Conservation (phyloP, 2,113 vertebrate species). For the Fulica atra region DNA sequence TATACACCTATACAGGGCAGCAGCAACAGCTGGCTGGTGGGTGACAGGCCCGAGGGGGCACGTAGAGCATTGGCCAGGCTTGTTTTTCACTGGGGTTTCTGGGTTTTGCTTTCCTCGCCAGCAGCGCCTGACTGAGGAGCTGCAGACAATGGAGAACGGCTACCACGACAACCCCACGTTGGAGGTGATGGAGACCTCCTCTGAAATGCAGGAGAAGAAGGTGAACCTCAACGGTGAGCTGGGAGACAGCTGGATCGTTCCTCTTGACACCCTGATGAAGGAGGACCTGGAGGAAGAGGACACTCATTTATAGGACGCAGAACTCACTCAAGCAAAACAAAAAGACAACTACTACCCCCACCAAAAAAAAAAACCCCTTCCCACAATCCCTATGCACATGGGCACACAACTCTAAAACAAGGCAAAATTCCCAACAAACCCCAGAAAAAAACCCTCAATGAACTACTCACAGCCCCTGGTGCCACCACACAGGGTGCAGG, state of each 20-base stretch:
- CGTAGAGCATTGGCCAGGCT: rapidly evolving
- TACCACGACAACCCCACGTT: constrained; percentile 97
- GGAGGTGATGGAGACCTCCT: constrained; percentile 95
- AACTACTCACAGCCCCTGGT: background rate
- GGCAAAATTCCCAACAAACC: background rate
- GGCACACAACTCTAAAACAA: background rate
- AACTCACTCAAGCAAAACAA: background rate
- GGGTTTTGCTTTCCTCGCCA: constrained; percentile 40
- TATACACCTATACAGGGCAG: rapidly evolving
- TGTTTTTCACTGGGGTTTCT: background rate
- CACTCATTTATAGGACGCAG: constrained; percentile 87
- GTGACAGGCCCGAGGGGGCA: background rate
- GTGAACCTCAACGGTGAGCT: constrained; percentile 86
- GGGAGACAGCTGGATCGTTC: constrained; percentile 97
- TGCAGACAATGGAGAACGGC: constrained; percentile 94
- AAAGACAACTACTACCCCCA: background rate
- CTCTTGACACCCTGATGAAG: constrained; percentile 90
- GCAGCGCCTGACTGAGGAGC: constrained; percentile 94
- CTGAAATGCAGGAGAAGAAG: constrained; percentile 96
- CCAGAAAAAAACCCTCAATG: background rate
- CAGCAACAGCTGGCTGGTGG: background rate
- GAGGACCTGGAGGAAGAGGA: constrained; percentile 90
- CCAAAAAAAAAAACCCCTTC: no score
- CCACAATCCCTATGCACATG: background rate
- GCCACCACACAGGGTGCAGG: background rate